phyloP scores from a whole-genome alignment of 2,888 invertebrate genomes.

The Synanthedon vespiformis region DNA sequence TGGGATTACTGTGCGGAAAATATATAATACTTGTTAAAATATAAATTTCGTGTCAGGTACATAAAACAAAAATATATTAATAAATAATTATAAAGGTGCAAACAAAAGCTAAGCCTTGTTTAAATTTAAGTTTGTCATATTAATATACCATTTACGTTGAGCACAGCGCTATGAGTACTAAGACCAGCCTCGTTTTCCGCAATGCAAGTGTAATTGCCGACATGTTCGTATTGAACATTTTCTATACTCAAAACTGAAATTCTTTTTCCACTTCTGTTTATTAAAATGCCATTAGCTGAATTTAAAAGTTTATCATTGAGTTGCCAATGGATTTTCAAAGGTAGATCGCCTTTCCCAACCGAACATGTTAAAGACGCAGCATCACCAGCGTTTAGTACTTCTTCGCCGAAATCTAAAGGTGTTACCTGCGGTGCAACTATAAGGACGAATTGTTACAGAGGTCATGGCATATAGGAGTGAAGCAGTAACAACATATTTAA shows the following conservation, averaged over 20 bases:
- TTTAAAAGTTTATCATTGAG: constrained; percentile 70
- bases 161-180: constrained; percentile 72
- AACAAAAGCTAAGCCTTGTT: constrained; percentile 7
- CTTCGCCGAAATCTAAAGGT: constrained; percentile 82
- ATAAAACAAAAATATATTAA: constrained; percentile 1
- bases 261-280: constrained; percentile 73
- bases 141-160: constrained; percentile 76
- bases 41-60: constrained; percentile 2
- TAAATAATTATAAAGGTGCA: constrained; percentile 4
- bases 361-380: constrained; percentile 78
- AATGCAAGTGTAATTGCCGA: constrained; percentile 74
- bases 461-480: neutral
- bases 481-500: too few relatives aligned
- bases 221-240: constrained; percentile 70
- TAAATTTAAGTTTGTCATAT: constrained; percentile 5
- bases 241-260: constrained; percentile 77
- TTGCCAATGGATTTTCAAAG: constrained; percentile 78
- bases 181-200: constrained; percentile 76
- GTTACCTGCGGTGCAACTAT: constrained; percentile 84
- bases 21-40: neutral
- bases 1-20: constrained; percentile 57
- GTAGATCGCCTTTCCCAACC: constrained; percentile 79
- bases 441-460: constrained; percentile 1
- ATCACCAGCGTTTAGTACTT: constrained; percentile 79
- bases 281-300: constrained; percentile 68